Evolutionary conservation across 2,888 invertebrate species (phyloP).

Genomic region (Parnassius smintheus): DNA sequence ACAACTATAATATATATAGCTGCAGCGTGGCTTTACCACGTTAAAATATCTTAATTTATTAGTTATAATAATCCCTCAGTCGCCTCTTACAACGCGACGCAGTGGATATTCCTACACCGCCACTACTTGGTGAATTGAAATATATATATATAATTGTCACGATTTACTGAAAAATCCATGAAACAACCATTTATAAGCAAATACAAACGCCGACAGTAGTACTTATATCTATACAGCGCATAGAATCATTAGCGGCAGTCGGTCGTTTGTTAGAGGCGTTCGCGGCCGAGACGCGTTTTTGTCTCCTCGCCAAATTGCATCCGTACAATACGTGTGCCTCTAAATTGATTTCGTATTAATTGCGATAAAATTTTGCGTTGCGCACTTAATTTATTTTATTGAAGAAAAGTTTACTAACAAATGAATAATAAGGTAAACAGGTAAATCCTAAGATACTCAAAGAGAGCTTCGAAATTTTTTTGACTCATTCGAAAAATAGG

Average conservation of each 20-base stretch:
- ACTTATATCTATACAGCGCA: constrained; percentile 28
- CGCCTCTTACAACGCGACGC: too few relatives aligned
- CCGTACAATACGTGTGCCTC: constrained; percentile 72
- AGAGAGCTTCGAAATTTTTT: too few relatives aligned
- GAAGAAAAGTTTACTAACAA: not conserved
- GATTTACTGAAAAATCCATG: not conserved
- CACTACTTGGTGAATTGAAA: too few relatives aligned
- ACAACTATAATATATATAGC: too few relatives aligned
- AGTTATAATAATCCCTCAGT: too few relatives aligned
- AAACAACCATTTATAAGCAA: constrained; percentile 7
- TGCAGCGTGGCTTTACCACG: too few relatives aligned
- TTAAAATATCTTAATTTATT: too few relatives aligned
- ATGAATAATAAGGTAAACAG: too few relatives aligned
- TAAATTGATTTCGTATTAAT: constrained; percentile 77
- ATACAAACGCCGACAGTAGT: constrained; percentile 6
- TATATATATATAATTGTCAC: not conserved
- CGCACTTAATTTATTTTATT: not conserved
- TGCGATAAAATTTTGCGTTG: constrained; percentile 43
- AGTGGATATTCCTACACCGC: too few relatives aligned
- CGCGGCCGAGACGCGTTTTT: constrained; percentile 75
- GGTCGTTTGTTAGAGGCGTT: constrained; percentile 78
- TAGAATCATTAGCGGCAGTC: constrained; percentile 76
- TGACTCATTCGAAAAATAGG: too few relatives aligned
- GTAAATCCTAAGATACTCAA: too few relatives aligned
- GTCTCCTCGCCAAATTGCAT: constrained; percentile 76